A percentile compares a stretch with the other conserved stretches of the same genome.
phyloP scores from a whole-genome alignment of 2,888 invertebrate species.

The Calliphora vomitoria region DNA sequence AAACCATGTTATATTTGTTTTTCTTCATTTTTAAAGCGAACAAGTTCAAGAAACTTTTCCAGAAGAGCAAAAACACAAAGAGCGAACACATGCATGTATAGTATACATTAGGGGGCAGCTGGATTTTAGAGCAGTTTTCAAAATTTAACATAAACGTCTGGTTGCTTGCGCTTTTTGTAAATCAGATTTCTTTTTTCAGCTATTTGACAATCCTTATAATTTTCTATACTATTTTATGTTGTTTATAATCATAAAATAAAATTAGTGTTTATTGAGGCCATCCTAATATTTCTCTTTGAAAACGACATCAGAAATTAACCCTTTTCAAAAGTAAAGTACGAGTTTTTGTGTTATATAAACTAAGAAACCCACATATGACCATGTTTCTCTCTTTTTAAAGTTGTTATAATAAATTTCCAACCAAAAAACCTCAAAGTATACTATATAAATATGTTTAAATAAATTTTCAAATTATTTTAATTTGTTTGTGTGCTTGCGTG shows the following conservation, averaged over 20 bases:
- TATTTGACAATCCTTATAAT: neutral
- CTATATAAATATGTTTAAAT: constrained; percentile 47
- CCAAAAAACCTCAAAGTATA: constrained; percentile 58
- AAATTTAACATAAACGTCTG: no score
- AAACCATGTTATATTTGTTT: constrained; percentile 40
- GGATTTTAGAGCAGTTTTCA: neutral
- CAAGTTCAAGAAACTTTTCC: constrained; percentile 51
- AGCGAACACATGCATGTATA: neutral
- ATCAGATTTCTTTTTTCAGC: no score
- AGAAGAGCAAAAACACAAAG: neutral
- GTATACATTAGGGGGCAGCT: neutral
- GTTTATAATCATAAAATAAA: neutral
- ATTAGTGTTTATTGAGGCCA: neutral
- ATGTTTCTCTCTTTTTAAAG: constrained; percentile 30
- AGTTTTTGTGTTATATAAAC: neutral
- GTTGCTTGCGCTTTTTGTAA: no score
- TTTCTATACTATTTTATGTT: neutral
- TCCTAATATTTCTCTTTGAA: neutral
- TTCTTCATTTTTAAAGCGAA: constrained; percentile 29
- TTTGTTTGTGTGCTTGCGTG: constrained; percentile 11
- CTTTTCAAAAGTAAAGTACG: constrained; percentile 30
- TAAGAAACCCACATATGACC: constrained; percentile 48
- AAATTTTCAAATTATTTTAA: constrained; percentile 59
- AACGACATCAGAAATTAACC: constrained; percentile 41
- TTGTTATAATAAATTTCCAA: constrained; percentile 43